A percentile compares a stretch with the other conserved stretches of the same genome.
These are phyloP conservation scores for Serripes groenlandicus DNA, from an alignment of 2,888 invertebrate species.

Conservation along the genomic window DNA sequence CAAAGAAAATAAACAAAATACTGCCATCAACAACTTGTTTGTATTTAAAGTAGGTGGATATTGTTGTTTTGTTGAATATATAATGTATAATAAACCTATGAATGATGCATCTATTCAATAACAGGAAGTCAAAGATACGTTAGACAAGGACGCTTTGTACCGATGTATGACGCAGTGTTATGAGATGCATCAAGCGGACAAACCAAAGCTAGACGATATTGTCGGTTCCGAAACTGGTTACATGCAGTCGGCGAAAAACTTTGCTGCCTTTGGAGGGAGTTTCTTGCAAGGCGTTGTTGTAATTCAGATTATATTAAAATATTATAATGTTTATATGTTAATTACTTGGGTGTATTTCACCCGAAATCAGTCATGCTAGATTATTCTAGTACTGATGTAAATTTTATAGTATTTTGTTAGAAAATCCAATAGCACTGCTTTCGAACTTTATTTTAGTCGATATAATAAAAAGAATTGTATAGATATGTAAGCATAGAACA, in stretches of 20 bases:
- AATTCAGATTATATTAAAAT: background rate
- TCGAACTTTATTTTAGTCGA: too few species aligned
- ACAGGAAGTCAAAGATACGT: slow-evolving; percentile 86
- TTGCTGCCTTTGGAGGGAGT: slow-evolving; percentile 81
- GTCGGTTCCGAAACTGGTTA: slow-evolving; percentile 72
- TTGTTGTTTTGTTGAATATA: too few species aligned
- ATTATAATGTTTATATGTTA: too few species aligned
- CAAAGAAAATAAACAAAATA: too few species aligned
- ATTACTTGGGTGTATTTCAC: too few species aligned
- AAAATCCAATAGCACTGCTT: too few species aligned
- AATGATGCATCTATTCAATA: background rate
- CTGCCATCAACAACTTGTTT: background rate
- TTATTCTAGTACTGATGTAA: too few species aligned
- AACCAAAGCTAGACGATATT: slow-evolving; percentile 75
- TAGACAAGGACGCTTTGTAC: slow-evolving; percentile 85
- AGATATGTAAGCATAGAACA: too few species aligned
- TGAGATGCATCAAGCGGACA: slow-evolving; percentile 82
- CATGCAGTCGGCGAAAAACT: slow-evolving; percentile 81
- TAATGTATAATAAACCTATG: background rate
- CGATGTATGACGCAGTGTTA: slow-evolving; percentile 85
- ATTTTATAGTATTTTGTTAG: too few species aligned
- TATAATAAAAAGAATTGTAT: too few species aligned
- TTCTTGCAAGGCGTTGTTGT: slow-evolving; percentile 81
- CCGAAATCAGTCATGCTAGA: too few species aligned
- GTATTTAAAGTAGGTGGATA: background rate